These are phyloP conservation scores for Melikaiella ostensackeni DNA, from an alignment of 2,888 invertebrate species.

Conservation along the genomic window DNA sequence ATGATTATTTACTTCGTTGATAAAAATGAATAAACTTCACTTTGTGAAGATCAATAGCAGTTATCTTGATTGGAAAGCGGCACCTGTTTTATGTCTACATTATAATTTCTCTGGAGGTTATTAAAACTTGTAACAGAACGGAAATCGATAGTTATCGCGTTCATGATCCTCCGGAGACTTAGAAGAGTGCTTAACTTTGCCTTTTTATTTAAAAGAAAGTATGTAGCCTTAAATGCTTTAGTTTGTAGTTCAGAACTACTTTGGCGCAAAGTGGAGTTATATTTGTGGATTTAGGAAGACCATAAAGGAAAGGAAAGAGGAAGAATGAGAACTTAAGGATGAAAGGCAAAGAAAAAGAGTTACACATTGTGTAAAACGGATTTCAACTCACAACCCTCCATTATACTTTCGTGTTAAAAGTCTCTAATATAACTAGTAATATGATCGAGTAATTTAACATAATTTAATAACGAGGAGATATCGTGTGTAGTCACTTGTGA, in stretches of 20 bases:
- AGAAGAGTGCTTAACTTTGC: slow-evolving; percentile 18
- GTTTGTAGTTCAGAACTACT: slow-evolving; percentile 1
- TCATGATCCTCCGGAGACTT: slow-evolving; percentile 5
- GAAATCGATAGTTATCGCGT: slow-evolving; percentile 8
- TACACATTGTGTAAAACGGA: not conserved
- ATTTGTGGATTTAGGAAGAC: not conserved
- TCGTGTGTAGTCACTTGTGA: not conserved
- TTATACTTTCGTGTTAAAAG: not conserved
- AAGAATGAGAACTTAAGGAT: not conserved
- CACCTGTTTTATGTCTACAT: not conserved
- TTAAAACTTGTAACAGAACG: not conserved
- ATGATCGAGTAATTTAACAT: not conserved
- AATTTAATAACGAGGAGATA: not conserved
- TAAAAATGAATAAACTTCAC: not conserved
- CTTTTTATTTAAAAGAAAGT: slow-evolving; percentile 6
- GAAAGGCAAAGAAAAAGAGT: not conserved
- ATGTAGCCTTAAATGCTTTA: slow-evolving; percentile 5
- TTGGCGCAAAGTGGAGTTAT: slow-evolving; percentile 6
- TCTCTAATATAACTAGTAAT: not conserved
- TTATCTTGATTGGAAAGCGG: not conserved
- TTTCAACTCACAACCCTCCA: not conserved
- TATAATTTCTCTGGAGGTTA: slow-evolving; percentile 6
- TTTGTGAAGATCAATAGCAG: not conserved
- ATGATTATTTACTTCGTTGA: not conserved
- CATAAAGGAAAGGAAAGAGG: not conserved